Base-by-base conservation (phyloP, 2,888 invertebrate species). In the Hesperia comma region DNA sequence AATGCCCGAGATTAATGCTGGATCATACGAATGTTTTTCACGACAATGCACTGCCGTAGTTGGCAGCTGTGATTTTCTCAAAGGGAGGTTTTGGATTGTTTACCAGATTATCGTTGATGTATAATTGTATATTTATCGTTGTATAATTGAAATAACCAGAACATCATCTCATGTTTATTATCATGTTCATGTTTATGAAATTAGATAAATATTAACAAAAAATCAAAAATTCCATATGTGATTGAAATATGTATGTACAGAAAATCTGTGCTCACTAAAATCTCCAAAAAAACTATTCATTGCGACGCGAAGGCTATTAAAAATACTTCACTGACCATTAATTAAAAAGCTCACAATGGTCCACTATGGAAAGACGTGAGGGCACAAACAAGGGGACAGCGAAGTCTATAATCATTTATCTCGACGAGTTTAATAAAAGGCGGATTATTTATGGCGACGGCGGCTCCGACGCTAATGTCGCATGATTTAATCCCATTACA, bases 331-430 rank as follows among this genome's bases (percentile, higher is more conserved):
- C 33, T 54, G 66, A 37, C 61, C 66, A 67, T 67, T 67, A 67
- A 67, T 67, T 67, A 67, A 64, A 71, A 71, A 69, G 57, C 69
- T 68, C 68, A 72, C 75, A 75, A 74, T 71, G 70, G 71, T 66
- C 66, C 68, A 71, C 62, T 61, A 67, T 60, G 72, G 71, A 61
- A 69, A 67, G 70, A 68, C 71, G 67, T 68, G 69, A 70, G 77
- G 78, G 71, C 75, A 80, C 84, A 83, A 83, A 83, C 85, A 86
- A 83, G 86, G 84, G 86, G 86, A 80, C 85, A 81, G 80, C 73
- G 75, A 74, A 88, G 86, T 92, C 89, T 89, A 92, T 92, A 90
- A 91, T 90, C 91, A 92, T 92, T 92, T 92, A 92, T 92, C 91
- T 91, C 88, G 78, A 78, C 78, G 83, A 87, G 90, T 93, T 92